These are phyloP conservation scores for Probosciger aterrimus DNA, from an alignment of 2,113 vertebrate genomes.

Conservation along the genomic window DNA sequence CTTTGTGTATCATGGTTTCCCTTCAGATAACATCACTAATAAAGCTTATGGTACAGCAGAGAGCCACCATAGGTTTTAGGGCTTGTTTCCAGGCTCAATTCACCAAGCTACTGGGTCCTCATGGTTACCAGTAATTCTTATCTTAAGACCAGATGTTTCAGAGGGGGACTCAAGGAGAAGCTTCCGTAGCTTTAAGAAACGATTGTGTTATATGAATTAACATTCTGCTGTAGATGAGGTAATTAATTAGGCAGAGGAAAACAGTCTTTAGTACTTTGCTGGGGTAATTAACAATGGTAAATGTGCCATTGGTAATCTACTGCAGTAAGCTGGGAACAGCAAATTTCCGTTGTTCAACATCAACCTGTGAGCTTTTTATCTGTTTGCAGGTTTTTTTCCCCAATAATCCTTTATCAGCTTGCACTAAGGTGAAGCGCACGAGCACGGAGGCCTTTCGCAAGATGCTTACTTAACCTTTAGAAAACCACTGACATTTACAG, in stretches of 20 bases:
- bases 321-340: slow-evolving; percentile 14
- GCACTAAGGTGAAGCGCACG: slow-evolving; percentile 31
- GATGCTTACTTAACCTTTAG: slow-evolving; percentile 74
- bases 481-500: slow-evolving; percentile 61
- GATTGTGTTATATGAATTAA: slow-evolving; percentile 55
- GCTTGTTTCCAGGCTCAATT: not conserved
- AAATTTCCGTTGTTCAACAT: slow-evolving; percentile 53
- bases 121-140: not conserved
- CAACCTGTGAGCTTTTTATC: slow-evolving; percentile 60
- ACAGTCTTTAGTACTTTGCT: slow-evolving; percentile 65
- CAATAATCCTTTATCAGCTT: slow-evolving; percentile 69
- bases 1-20: not conserved
- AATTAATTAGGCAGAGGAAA: slow-evolving; percentile 74
- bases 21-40: not conserved
- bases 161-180: not conserved
- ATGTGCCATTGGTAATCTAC: slow-evolving; percentile 64
- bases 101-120: not conserved
- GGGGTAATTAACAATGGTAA: slow-evolving; percentile 64
- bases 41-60: not conserved
- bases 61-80: not conserved
- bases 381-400: slow-evolving; percentile 24
- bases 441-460: slow-evolving; percentile 59
- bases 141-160: slow-evolving; percentile 2
- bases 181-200: slow-evolving; percentile 50
- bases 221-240: slow-evolving; percentile 50